Percentiles rank a stretch among this genome's conserved stretches.
Evolutionary conservation across 2,888 invertebrate genomes (phyloP).

Genomic region (Spodoptera exigua): DNA sequence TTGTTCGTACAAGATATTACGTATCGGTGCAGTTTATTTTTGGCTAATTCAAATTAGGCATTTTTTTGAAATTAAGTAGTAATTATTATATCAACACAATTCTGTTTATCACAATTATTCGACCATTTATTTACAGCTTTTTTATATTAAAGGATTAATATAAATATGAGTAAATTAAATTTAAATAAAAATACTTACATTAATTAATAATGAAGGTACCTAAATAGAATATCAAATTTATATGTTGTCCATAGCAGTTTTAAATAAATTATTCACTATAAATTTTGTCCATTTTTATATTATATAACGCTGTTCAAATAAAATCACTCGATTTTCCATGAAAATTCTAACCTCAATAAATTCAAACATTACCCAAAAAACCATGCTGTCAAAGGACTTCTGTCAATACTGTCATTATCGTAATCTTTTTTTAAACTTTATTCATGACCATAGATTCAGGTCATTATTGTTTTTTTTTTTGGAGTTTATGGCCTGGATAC

Average conservation of each 20-base stretch:
- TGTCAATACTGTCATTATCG: background rate
- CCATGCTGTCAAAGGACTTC: constrained; percentile 24
- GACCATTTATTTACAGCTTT: too few relatives aligned
- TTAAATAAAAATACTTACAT: constrained; percentile 30
- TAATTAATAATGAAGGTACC: constrained; percentile 1
- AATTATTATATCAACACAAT: too few relatives aligned
- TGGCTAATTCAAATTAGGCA: too few relatives aligned
- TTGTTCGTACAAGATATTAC: too few relatives aligned
- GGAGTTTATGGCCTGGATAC: too few relatives aligned
- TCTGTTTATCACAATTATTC: too few relatives aligned
- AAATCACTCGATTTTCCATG: constrained; percentile 30
- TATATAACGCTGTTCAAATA: constrained; percentile 26
- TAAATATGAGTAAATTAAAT: background rate
- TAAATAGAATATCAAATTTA: constrained; percentile 3
- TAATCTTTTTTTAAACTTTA: too few relatives aligned
- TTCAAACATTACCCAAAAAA: background rate
- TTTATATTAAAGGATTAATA: background rate
- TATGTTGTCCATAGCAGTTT: constrained; percentile 13
- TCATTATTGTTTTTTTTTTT: too few relatives aligned
- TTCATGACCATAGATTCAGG: too few relatives aligned
- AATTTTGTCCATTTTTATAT: constrained; percentile 13
- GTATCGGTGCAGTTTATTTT: too few relatives aligned
- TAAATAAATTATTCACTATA: constrained; percentile 1
- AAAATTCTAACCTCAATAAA: constrained; percentile 40
- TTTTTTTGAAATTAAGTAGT: too few relatives aligned